These are phyloP conservation scores for Hirtodrosophila duncani DNA, from an alignment of 2,888 invertebrate species.

Conservation along the genomic window DNA sequence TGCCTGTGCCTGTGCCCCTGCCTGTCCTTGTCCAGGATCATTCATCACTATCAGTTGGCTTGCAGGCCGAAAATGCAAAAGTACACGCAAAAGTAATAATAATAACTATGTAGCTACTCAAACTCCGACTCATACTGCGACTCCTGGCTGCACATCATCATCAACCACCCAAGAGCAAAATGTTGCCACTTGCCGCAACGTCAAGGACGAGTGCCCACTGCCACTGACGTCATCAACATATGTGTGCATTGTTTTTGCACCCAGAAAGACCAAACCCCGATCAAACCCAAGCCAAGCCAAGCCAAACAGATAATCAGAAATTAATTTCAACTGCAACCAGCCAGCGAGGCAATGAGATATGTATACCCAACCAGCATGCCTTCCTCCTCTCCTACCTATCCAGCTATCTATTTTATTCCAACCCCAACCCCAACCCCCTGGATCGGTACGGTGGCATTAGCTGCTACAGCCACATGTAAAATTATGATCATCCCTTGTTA, in stretches of 20 bases:
- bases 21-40: conserved; percentile 28
- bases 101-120: conserved; percentile 44
- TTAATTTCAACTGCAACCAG: conserved; percentile 75
- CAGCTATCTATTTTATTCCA: too few species aligned
- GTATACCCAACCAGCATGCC: conserved; percentile 9
- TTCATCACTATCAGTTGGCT: conserved; percentile 58
- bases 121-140: too few species aligned
- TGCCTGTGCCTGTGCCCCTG: not conserved
- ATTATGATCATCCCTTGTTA: conserved; percentile 75
- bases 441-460: conserved; percentile 33
- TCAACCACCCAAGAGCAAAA: conserved; percentile 54
- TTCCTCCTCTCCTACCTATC: conserved; percentile 2
- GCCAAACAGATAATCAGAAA: conserved; percentile 78
- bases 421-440: conserved; percentile 24
- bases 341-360: too few species aligned
- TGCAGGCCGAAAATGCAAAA: conserved; percentile 21
- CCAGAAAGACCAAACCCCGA: conserved; percentile 4
- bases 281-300: conserved; percentile 41
- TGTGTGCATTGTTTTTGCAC: conserved; percentile 59
- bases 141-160: conserved; percentile 19
- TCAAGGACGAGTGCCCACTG: conserved; percentile 60
- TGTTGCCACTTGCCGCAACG: conserved; percentile 57
- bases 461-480: conserved; percentile 57
- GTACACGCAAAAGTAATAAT: conserved; percentile 65
- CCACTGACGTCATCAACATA: conserved; percentile 58